phyloP scores from a whole-genome alignment of 2,113 vertebrate genomes.

The Xyliphius kryptos region DNA sequence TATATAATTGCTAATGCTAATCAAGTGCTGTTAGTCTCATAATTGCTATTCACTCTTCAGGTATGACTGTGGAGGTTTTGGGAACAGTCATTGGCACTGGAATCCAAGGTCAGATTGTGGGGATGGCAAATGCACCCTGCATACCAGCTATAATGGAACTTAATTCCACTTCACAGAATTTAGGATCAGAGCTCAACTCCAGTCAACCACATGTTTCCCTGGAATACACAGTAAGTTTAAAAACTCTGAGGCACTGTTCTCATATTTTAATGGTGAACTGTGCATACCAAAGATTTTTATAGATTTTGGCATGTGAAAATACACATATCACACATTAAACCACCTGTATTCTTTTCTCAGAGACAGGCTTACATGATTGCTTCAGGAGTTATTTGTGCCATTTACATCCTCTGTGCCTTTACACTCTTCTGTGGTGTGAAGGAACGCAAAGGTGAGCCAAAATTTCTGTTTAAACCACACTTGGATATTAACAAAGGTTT shows the following conservation, averaged over 20 bases:
- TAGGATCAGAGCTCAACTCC: slow-evolving; percentile 53
- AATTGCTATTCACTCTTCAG: too few relatives aligned
- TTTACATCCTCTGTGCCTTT: slow-evolving; percentile 80
- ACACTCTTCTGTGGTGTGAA: slow-evolving; percentile 74
- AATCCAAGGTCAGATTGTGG: slow-evolving; percentile 92
- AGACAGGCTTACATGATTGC: slow-evolving; percentile 80
- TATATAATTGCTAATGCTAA: too few relatives aligned
- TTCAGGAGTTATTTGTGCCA: slow-evolving; percentile 77
- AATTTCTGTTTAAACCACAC: not conserved
- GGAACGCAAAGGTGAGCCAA: slow-evolving; percentile 77
- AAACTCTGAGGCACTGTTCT: too few relatives aligned
- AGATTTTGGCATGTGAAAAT: not conserved
- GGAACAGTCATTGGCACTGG: slow-evolving; percentile 86
- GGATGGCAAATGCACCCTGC: slow-evolving; percentile 68
- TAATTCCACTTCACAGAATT: slow-evolving; percentile 42
- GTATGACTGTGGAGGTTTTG: slow-evolving; percentile 92
- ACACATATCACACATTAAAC: not conserved
- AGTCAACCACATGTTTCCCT: slow-evolving; percentile 54
- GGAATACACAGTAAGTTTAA: slow-evolving; percentile 67
- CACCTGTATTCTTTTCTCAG: slow-evolving; percentile 51
- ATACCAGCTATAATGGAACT: slow-evolving; percentile 37
- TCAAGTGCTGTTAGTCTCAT: too few relatives aligned
- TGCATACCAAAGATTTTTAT: too few relatives aligned
- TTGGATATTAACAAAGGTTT: not conserved
- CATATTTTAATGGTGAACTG: too few relatives aligned